Evolutionary conservation across 2,888 invertebrate species (phyloP), one percentile per base, ranked within the genome.

Genomic region (Hyposoter dolosus): DNA sequence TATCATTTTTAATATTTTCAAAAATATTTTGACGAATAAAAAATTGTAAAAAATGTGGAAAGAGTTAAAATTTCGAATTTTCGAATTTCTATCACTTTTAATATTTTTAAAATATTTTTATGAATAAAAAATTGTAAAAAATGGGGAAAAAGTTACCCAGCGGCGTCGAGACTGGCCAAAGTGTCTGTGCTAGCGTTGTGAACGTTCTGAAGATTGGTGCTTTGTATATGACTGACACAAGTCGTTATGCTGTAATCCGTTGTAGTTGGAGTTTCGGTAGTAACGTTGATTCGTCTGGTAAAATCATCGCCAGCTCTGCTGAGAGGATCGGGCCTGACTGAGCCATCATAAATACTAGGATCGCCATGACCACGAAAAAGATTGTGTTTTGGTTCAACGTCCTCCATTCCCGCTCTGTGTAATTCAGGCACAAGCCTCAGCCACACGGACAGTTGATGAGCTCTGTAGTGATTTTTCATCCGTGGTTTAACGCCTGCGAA

Each of bases 371-470:
- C 97, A 89, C 97, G 96, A 94, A 99, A 98, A 88, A 98, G 96
- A 94, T 99, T 98, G 95, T 98, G 98, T 69, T 97, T 95, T 0
- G 97, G 97, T 65, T 97, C 97, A 10, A 97, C 98, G 94, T 98
- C 98, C 91, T 98, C 98, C 97, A 98, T 98, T 4, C 98, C 98
- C 0, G 97, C 97, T 78, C 98, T 95, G 93, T 98, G 98, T 0
- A 98, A 95, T 93, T 99, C 98, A 0, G 99, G 99, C 69, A 99
- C 97, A 9, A 99, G 96, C 7, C 99, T 97, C 10, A 99, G 95
- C 99, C 99, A 99, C 66, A 99, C 98, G 69, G 99, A 98, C 74
- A 99, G 95, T 93, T 99, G 98, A 94, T 99, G 98, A 1, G 99
- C 98, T 72, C 99, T 96, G 95, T 98, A 99, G 95, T 99, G 99